Conservation (phyloP, 2,888 invertebrate species). For the Temnothorax rugatulus region DNA sequence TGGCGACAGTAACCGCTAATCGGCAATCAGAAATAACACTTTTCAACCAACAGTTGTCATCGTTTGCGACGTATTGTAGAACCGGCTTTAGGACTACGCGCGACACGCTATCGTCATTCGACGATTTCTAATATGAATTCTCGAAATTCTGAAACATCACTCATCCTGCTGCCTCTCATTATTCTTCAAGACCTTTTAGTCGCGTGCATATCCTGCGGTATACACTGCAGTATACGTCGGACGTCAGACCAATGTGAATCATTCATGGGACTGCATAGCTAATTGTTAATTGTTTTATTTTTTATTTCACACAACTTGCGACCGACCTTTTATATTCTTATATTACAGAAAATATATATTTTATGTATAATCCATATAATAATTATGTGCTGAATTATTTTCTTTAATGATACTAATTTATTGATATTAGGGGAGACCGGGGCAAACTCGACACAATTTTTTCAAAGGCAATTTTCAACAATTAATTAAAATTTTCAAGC, state of each 20-base stretch:
- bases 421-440: too few relatives aligned
- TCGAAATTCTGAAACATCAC: conserved; percentile 9
- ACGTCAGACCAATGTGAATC: neutral
- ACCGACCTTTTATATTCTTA: neutral
- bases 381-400: neutral
- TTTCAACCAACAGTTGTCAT: too few relatives aligned
- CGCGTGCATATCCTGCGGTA: neutral
- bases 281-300: neutral
- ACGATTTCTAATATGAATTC: conserved; percentile 51
- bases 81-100: neutral
- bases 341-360: neutral
- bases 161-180: neutral
- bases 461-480: too few relatives aligned
- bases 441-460: too few relatives aligned
- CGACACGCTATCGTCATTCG: conserved; percentile 41
- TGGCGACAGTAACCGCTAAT: too few relatives aligned
- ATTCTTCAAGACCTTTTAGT: neutral
- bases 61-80: too few relatives aligned
- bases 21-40: too few relatives aligned
- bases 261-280: neutral
- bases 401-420: neutral
- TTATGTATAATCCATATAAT: neutral
- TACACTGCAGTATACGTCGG: neutral
- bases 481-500: too few relatives aligned
- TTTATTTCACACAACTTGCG: neutral